phyloP scores from a whole-genome alignment of 2,888 invertebrate genomes.

The Entomobrya multifasciata region DNA sequence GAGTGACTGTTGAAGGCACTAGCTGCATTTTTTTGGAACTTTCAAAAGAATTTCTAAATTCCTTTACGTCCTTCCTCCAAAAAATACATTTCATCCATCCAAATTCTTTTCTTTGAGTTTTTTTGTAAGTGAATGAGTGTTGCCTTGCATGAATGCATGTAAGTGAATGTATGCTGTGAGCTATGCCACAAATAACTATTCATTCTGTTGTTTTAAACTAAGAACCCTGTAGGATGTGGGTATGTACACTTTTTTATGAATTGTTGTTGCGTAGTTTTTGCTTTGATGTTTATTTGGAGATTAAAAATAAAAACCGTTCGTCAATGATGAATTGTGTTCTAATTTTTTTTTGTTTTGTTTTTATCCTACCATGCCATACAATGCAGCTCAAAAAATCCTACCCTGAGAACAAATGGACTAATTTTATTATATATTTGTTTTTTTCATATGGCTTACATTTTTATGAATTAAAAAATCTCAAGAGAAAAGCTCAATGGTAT shows the following conservation, averaged over 20 bases:
- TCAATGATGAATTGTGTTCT: slow-evolving; percentile 11
- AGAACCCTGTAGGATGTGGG: background rate
- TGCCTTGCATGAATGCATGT: background rate
- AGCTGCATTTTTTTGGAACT: background rate
- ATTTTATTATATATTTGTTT: background rate
- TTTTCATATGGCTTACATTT: background rate
- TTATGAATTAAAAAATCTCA: slow-evolving; percentile 1
- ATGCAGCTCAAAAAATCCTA: background rate
- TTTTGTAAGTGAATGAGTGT: no score
- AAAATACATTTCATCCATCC: background rate
- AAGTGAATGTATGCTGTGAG: no score
- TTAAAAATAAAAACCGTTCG: slow-evolving; percentile 31
- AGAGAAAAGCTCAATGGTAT: background rate
- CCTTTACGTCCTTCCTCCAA: background rate
- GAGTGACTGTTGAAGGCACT: background rate
- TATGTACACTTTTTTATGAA: no score
- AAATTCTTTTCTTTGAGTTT: no score
- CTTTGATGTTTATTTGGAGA: slow-evolving; percentile 14
- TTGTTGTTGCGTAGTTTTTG: background rate
- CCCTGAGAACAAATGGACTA: no score
- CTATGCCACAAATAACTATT: slow-evolving; percentile 29
- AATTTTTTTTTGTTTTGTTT: no score
- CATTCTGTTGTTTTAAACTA: background rate
- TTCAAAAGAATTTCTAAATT: slow-evolving; percentile 18
- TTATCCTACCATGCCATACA: no score